Evolutionary conservation across 2,888 invertebrate species (phyloP).

Genomic region (Agriopis leucophaearia): DNA sequence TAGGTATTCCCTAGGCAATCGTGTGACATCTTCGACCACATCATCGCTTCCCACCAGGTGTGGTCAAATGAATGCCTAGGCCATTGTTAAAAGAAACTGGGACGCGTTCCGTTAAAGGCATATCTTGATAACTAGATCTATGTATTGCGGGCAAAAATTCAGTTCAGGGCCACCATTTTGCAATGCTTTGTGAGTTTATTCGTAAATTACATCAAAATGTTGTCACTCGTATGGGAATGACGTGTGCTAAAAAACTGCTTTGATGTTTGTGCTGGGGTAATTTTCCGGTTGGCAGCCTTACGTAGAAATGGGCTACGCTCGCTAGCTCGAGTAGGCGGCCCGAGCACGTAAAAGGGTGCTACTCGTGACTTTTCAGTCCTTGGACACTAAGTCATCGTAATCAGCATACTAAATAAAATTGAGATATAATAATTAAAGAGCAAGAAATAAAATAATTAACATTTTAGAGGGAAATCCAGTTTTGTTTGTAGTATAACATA

Average conservation of each 20-base stretch:
- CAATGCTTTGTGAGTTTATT: constrained; percentile 30
- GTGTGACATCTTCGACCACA: too few species aligned
- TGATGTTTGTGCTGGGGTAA: constrained; percentile 50
- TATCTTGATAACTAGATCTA: too few species aligned
- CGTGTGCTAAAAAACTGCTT: constrained; percentile 41
- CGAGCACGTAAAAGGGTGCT: constrained; percentile 18
- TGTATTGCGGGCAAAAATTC: background rate
- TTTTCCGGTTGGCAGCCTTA: constrained; percentile 53
- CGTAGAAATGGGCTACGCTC: constrained; percentile 54
- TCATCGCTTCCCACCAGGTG: too few species aligned
- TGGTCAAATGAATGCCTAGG: too few species aligned
- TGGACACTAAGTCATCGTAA: background rate
- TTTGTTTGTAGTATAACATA: too few species aligned
- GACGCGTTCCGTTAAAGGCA: background rate
- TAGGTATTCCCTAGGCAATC: too few species aligned
- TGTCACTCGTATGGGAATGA: constrained; percentile 36
- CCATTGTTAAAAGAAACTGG: too few species aligned
- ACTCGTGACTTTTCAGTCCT: constrained; percentile 3
- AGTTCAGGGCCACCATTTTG: background rate
- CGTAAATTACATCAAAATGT: constrained; percentile 38
- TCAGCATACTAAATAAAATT: too few species aligned
- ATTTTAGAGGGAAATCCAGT: too few species aligned
- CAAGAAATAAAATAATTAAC: too few species aligned
- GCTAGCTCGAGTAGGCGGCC: constrained; percentile 36
- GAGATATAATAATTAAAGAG: too few species aligned